Conservation (phyloP, 2,888 invertebrate species). For the Eupithecia subumbrata region DNA sequence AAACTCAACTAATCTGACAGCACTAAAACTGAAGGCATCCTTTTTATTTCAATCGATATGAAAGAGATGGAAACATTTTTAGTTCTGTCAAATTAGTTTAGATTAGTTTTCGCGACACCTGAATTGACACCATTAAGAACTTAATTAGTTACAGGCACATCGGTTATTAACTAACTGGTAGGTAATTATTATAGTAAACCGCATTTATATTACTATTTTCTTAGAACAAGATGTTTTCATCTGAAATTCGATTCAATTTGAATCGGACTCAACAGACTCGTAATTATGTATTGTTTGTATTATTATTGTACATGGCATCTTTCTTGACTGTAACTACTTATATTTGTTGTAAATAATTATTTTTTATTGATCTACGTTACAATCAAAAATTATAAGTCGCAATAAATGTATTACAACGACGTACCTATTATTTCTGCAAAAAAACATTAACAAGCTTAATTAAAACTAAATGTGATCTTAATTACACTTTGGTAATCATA, state of each 20-base stretch:
- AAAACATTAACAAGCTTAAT: constrained; percentile 34
- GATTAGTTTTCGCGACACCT: no score
- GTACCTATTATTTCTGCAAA: neutral
- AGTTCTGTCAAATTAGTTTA: no score
- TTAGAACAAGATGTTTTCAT: neutral
- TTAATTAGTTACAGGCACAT: constrained; percentile 70
- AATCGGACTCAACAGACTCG: neutral
- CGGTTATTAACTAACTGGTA: constrained; percentile 51
- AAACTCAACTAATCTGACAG: no score
- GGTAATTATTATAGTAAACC: constrained; percentile 28
- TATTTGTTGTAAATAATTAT: neutral
- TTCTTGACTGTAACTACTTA: constrained; percentile 27
- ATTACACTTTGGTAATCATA: constrained; percentile 83
- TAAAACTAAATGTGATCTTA: constrained; percentile 74
- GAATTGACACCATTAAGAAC: no score
- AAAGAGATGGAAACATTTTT: no score
- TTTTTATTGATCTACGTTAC: neutral
- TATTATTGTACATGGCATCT: constrained; percentile 52
- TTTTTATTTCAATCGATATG: no score
- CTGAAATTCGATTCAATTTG: no score
- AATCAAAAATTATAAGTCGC: neutral
- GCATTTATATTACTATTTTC: neutral
- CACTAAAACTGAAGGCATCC: no score
- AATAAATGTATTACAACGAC: neutral
- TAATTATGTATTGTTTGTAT: neutral